These are phyloP conservation scores for Anoura caudifer DNA, from an alignment of 2,113 vertebrate species.

Conservation along the genomic window DNA sequence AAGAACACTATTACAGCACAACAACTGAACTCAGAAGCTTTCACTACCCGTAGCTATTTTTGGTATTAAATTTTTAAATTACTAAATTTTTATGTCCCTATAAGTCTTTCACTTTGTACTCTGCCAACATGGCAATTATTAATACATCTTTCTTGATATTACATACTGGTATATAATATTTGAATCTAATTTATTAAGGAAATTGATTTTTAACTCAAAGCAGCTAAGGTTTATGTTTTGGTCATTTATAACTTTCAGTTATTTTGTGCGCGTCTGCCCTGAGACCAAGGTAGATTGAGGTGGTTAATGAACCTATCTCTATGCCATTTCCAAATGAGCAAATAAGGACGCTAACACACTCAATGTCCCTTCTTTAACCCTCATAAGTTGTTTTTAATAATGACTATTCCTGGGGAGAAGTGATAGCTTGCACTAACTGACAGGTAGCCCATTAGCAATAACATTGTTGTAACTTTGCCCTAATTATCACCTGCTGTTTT, in stretches of 20 bases:
- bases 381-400: constrained; percentile 59
- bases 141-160: constrained; percentile 78
- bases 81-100: constrained; percentile 69
- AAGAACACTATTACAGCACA: constrained; percentile 41
- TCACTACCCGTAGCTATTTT: constrained; percentile 35
- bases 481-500: constrained; percentile 72
- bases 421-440: constrained; percentile 54
- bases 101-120: constrained; percentile 53
- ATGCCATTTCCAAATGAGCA: constrained; percentile 39
- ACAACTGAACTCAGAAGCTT: constrained; percentile 40
- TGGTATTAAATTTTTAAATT: constrained; percentile 70
- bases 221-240: constrained; percentile 77
- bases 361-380: constrained; percentile 29
- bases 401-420: constrained; percentile 52
- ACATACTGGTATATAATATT: constrained; percentile 66
- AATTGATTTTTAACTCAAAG: constrained; percentile 80
- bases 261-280: neutral
- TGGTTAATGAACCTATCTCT: constrained; percentile 9
- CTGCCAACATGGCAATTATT: constrained; percentile 77
- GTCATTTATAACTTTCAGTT: constrained; percentile 69
- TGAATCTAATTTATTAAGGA: constrained; percentile 79
- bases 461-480: constrained; percentile 61
- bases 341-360: constrained; percentile 8
- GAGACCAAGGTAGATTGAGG: constrained; percentile 1
- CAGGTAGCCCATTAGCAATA: constrained; percentile 49